Conservation (phyloP, 2,888 invertebrate genomes). For the Magallana nippona region DNA sequence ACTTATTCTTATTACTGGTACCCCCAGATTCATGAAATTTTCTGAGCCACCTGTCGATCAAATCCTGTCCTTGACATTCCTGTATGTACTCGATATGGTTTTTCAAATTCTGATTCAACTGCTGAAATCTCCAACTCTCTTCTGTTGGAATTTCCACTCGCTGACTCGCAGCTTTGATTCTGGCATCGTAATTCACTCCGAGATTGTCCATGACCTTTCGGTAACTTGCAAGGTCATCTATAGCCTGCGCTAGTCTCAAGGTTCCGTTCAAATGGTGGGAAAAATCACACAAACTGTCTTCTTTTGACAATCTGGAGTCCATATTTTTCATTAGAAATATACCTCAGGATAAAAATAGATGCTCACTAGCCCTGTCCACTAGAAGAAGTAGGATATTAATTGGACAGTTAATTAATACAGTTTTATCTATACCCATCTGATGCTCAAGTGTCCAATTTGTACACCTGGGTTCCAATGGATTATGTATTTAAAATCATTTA, state of each 20-base stretch:
- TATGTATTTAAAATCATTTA: not conserved
- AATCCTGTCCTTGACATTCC: not conserved
- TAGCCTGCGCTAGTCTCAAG: constrained; percentile 59
- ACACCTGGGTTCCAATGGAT: not conserved
- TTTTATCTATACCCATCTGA: not conserved
- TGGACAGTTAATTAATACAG: not conserved
- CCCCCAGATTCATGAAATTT: not conserved
- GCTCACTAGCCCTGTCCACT: too few relatives aligned
- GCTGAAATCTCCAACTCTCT: constrained; percentile 18
- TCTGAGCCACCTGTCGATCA: constrained; percentile 8
- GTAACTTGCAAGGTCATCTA: constrained; percentile 60
- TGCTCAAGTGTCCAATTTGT: not conserved
- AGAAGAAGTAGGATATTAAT: not conserved
- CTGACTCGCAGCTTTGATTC: constrained; percentile 48
- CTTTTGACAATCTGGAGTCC: constrained; percentile 29
- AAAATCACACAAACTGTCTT: constrained; percentile 43
- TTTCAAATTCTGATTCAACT: constrained; percentile 25
- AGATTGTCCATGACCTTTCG: constrained; percentile 63
- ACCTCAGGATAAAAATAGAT: not conserved
- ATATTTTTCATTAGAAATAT: not conserved
- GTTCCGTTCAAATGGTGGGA: constrained; percentile 51
- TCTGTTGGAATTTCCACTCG: constrained; percentile 46
- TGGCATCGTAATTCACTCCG: constrained; percentile 58
- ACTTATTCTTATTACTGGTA: not conserved
- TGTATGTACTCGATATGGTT: constrained; percentile 18